Base-by-base conservation (phyloP, 2,797 vertebrate genomes). In the Hafferia zeledoni region DNA sequence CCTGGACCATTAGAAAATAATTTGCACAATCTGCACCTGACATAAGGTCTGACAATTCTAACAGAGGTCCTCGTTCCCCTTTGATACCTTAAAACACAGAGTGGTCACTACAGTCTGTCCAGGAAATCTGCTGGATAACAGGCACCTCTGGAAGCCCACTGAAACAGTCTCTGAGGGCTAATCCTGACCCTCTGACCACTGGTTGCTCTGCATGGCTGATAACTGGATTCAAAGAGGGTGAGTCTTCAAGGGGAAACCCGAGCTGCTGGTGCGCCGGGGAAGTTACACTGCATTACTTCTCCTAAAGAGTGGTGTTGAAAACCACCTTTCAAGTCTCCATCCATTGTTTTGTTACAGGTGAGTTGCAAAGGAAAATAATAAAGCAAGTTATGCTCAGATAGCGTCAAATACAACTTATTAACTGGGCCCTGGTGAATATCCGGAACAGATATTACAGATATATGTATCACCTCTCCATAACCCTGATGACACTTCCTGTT, bases 241-340 rank as follows among this genome's bases (percentile, higher is more conserved):
- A 15, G 22, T 80, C 28, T 91, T 83, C 71, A 64, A 64, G 65
- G 71, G 55, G 93, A 96, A 85, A 71, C 13, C 22, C 1, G 6
- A 89, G 37, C 71, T 72, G 61, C 25, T 43, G 50, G 17, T 4
- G 2, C 0, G 0, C 33, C 0, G 0, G 28, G 53, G 43, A 88
- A 90, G 65, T 15, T 37, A 77, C 1, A 0, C 25, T 75, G 57
- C 56, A 52, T 20, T 83, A 60, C 46, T 82, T 84, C 57, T 89
- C 13, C 0, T 52, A 39, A 63, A 3, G 11, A 83, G 39, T 8
- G 46, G 83, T 47, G 57, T 75, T 90, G 81, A 94, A 93, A 95
- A 95, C 47, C 47, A 59, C 31, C 77, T 93, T 50, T 82, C 55
- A 56, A 63, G 41, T 69, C 89, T 85, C 44, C 87, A 75, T 49